Percentiles rank a stretch among this genome's conserved stretches.
phyloP scores from a whole-genome alignment of 2,888 invertebrate genomes.

The Spodoptera exigua region DNA sequence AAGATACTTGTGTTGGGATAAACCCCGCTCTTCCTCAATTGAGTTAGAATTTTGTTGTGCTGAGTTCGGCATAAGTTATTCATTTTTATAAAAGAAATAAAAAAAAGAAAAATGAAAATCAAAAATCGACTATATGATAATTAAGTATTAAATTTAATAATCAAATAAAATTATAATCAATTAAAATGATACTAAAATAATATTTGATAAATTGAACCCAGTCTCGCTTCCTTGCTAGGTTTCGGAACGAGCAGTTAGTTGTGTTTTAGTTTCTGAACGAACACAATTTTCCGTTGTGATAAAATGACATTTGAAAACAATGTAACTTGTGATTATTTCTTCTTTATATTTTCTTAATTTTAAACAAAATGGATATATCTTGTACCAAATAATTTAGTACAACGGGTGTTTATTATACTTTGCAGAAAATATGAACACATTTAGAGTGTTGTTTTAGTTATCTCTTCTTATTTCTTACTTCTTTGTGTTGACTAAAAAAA shows the following conservation, averaged over 20 bases:
- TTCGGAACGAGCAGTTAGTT: no score
- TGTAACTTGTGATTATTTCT: slow-evolving; percentile 46
- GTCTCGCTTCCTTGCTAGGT: no score
- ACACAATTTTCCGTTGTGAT: slow-evolving; percentile 67
- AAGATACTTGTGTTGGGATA: no score
- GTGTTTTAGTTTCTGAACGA: slow-evolving; percentile 47
- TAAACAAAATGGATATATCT: slow-evolving; percentile 36
- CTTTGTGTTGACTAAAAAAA: slow-evolving; percentile 50
- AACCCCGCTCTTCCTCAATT: no score
- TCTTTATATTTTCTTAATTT: slow-evolving; percentile 9
- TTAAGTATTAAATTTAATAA: background rate
- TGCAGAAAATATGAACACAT: slow-evolving; percentile 41
- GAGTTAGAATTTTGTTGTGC: no score
- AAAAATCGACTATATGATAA: no score
- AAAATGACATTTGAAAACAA: slow-evolving; percentile 75
- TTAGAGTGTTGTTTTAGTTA: slow-evolving; percentile 17
- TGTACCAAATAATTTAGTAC: slow-evolving; percentile 25
- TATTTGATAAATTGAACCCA: no score
- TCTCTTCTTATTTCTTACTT: slow-evolving; percentile 14
- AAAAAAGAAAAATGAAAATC: no score
- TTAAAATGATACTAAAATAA: no score
- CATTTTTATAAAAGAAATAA: no score
- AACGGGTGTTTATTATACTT: slow-evolving; percentile 18
- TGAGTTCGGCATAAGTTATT: no score
- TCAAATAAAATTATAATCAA: background rate